Evolutionary conservation across 2,797 vertebrate genomes (phyloP).

Genomic region (Lutjanus argentimaculatus): DNA sequence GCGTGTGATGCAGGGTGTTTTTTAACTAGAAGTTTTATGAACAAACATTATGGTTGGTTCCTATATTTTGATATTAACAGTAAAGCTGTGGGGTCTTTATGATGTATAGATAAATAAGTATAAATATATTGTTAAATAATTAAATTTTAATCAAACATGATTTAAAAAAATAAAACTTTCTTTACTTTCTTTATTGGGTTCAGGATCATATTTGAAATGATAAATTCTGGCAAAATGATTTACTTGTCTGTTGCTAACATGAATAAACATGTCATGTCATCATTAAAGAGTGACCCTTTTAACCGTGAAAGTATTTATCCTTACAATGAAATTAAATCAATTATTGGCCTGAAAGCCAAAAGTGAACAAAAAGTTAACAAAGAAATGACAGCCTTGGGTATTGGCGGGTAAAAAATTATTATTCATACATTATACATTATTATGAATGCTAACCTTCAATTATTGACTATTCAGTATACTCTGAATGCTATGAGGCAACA

Average conservation of each 20-base stretch:
- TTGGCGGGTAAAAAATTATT: background rate
- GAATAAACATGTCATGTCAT: background rate
- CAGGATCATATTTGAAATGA: background rate
- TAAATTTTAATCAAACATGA: background rate
- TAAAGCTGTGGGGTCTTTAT: background rate
- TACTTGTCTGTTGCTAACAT: background rate
- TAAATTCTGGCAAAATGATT: background rate
- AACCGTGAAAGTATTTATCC: no score
- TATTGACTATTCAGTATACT: background rate
- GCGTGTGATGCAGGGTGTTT: no score
- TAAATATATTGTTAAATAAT: background rate
- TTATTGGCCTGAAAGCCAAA: no score
- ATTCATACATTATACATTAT: background rate
- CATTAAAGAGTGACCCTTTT: no score
- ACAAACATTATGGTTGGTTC: no score
- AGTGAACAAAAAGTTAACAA: no score
- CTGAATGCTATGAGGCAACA: background rate
- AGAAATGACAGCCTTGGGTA: no score
- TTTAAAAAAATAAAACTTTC: no score
- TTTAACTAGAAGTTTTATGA: no score
- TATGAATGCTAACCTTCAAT: background rate
- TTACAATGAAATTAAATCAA: no score
- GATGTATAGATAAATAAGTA: background rate
- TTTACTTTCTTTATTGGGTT: background rate
- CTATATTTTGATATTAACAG: background rate